These are phyloP conservation scores for Tethea ocularis DNA, from an alignment of 2,888 invertebrate species.

Conservation along the genomic window DNA sequence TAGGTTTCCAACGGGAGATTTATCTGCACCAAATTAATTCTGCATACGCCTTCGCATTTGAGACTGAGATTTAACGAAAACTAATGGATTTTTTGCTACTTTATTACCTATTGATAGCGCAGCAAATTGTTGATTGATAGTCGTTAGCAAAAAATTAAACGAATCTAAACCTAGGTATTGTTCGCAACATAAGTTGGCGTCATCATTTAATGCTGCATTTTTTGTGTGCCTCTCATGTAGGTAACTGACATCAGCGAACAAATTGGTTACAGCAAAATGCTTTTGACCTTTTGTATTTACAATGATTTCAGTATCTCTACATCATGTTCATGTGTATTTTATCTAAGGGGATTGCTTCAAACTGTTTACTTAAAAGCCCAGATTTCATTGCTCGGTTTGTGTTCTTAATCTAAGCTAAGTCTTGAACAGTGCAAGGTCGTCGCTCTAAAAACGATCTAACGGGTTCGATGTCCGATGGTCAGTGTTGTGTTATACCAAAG, in stretches of 20 bases:
- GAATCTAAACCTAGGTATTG: constrained; percentile 41
- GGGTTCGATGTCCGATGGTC: constrained; percentile 73
- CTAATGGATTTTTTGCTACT: neutral
- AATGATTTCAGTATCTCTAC: neutral
- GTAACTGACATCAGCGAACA: constrained; percentile 20
- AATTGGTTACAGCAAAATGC: constrained; percentile 18
- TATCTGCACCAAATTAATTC: neutral
- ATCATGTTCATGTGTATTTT: constrained; percentile 5
- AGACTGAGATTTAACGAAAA: neutral
- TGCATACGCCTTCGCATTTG: neutral
- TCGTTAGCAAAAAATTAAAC: constrained; percentile 36
- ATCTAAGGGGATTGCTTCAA: neutral
- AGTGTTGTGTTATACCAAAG: constrained; percentile 37
- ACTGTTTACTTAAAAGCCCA: neutral
- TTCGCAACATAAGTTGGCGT: constrained; percentile 46
- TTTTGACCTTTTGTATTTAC: constrained; percentile 10
- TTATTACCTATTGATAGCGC: constrained; percentile 2
- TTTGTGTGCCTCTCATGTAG: constrained; percentile 20
- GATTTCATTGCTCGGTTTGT: neutral
- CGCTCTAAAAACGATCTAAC: constrained; percentile 74
- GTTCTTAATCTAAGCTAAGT: constrained; percentile 18
- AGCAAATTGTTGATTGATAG: neutral
- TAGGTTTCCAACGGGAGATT: constrained; percentile 8
- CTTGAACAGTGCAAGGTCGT: constrained; percentile 65
- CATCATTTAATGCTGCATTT: constrained; percentile 42